Evolutionary conservation across 2,888 invertebrate species (phyloP), one percentile per base, ranked within the genome.

Genomic region (Eupithecia inturbata): DNA sequence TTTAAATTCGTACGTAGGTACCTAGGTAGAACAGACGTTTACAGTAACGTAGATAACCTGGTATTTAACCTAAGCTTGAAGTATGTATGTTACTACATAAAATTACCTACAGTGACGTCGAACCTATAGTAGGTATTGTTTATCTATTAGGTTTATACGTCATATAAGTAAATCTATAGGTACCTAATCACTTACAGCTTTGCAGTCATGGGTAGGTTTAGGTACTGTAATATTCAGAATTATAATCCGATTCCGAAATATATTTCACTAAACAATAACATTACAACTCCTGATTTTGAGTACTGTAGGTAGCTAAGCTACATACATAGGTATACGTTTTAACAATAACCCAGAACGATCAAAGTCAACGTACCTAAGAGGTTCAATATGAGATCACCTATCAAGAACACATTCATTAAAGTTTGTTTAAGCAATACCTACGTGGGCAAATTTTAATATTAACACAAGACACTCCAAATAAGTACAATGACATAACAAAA

Each of bases 361-460:
- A 57, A 26, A 26, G 4, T 57, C 26, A 26, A 22, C 3, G n/a
- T n/a, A n/a, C n/a, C 2, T 49, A 49, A n/a, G 49, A 49, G 49
- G 49, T n/a, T 9, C n/a, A 49, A 22, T 57, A 57, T 53, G 49
- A 53, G 49, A 49, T 49, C 49, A 49, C 9, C n/a, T 45, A 14
- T 22, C 22, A 22, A 22, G 26, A 26, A 57, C 57, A n/a, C 45
- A 45, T 45, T 7, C 16, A 41, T 45, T 45, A n/a, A 39, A 57
- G 57, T 57, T 57, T 26, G 57, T 57, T 14, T 57, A 14, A 14
- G 26, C 57, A 26, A 57, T 53, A n/a, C n/a, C n/a, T n/a, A 57
- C 57, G 57, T 57, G 57, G 57, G 57, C 57, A 57, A n/a, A 26
- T 14, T 26, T 12, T 57, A 57, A n/a, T n/a, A n/a, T n/a, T n/a